These are phyloP conservation scores for Caenorhabditis briggsae DNA, from an alignment of 1,140 invertebrate genomes.

Conservation along the genomic window DNA sequence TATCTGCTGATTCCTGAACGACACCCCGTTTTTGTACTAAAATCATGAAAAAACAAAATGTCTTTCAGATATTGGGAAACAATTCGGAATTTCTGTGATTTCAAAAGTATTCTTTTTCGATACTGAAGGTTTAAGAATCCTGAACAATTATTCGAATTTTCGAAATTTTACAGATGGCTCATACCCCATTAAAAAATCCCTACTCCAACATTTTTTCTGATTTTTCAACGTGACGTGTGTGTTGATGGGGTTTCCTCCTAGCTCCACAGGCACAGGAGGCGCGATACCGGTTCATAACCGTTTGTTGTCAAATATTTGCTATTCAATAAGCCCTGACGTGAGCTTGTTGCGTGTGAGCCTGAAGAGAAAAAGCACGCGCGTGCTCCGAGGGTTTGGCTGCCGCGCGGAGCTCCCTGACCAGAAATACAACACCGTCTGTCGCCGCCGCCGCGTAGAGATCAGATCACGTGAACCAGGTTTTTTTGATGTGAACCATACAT, in stretches of 20 bases:
- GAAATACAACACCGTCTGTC: constrained; percentile 28
- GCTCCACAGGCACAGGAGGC: neutral
- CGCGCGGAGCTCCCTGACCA: neutral
- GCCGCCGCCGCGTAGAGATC: neutral
- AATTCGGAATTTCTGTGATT: too few relatives aligned
- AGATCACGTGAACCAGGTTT: neutral
- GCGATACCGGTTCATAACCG: constrained; percentile 46
- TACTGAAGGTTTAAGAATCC: too few relatives aligned
- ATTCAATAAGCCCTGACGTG: constrained; percentile 51
- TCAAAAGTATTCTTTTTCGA: too few relatives aligned
- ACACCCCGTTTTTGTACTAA: too few relatives aligned
- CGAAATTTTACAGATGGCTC: too few relatives aligned
- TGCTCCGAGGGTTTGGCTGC: neutral
- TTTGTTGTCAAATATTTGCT: constrained; percentile 52
- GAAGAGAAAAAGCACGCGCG: neutral
- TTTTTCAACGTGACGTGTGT: constrained; percentile 50
- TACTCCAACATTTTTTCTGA: neutral
- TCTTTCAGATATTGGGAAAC: too few relatives aligned
- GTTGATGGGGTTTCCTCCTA: constrained; percentile 19
- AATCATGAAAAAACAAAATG: too few relatives aligned
- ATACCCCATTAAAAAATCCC: neutral
- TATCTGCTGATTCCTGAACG: too few relatives aligned
- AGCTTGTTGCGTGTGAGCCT: constrained; percentile 46
- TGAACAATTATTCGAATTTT: too few relatives aligned
- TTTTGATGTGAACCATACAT: too few relatives aligned